A percentile compares a stretch with the other conserved stretches of the same genome.
Conservation (phyloP, 2,113 vertebrate genomes). For the Rhinolophus sinicus region DNA sequence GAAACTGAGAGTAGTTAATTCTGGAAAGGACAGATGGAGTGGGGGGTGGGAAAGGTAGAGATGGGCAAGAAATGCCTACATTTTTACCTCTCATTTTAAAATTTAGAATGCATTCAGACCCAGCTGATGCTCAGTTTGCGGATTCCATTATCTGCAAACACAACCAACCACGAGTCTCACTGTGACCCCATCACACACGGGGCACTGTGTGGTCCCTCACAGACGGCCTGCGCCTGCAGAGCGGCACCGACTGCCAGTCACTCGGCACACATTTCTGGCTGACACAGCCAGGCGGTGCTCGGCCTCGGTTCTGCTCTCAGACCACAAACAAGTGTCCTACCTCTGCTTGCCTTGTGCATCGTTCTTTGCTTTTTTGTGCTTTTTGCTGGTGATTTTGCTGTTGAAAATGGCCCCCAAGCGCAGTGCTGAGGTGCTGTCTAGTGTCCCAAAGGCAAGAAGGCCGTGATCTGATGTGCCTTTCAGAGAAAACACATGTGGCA, state of each 20-base stretch:
- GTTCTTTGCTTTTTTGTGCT: not conserved
- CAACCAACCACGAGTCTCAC: not conserved
- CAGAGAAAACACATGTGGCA: not conserved
- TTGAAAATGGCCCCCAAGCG: not conserved
- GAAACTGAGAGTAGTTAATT: not conserved
- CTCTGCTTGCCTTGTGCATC: not conserved
- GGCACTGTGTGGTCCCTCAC: not conserved
- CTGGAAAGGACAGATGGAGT: not conserved
- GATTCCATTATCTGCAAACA: not conserved
- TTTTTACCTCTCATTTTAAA: not conserved
- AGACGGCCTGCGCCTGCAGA: not conserved
- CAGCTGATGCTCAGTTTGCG: not conserved
- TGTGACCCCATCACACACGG: not conserved
- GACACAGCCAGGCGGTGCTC: not conserved
- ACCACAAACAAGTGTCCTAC: not conserved
- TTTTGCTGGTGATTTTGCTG: not conserved
- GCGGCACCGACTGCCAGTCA: not conserved
- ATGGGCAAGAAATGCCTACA: not conserved
- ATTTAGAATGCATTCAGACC: not conserved
- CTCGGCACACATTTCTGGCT: not conserved
- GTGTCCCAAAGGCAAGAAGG: not conserved
- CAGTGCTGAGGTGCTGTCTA: not conserved
- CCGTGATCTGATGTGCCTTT: not conserved
- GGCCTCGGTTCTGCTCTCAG: not conserved
- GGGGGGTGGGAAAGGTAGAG: not conserved